Evolutionary conservation across 2,888 invertebrate species (phyloP), one percentile per base, ranked within the genome.

Genomic region (Nebria brevicollis): DNA sequence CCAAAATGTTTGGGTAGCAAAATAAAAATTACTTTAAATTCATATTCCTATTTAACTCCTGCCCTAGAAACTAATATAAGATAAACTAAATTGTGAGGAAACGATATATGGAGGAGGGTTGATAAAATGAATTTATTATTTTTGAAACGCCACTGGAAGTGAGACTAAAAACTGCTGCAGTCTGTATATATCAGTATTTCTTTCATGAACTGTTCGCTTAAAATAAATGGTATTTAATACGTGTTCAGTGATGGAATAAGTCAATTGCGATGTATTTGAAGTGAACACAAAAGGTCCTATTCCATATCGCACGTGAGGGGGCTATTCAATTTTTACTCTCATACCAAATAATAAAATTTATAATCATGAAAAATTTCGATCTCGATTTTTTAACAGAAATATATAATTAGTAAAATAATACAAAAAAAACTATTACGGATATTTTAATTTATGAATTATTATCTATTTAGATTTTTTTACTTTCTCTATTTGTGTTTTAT

Each of bases 201-300:
- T 70, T 70, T 13, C 70, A 70, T 70, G 70, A 26, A 70, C 70
- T 25, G 7, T 70, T 74, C 79, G 79, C 74, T 66, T 54, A 75
- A 66, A 79, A 79, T 79, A 79, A 79, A 79, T 79, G 79, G 79
- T 79, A 74, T 79, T 79, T 79, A 79, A 79, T 79, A 79, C 79
- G 79, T 79, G 79, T 79, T 79, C 79, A 79, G 79, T 54, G 74
- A 42, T 73, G 74, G 66, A 79, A 79, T 79, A 66, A 65, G 68
- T 74, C 73, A 72, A 72, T 66, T 41, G 34, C 42, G 20, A 78
- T 78, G 66, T 72, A 74, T 25, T 66, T 73, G 73, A 20, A 54
- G 54, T 54, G 54, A 54, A 13, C 54, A 54, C 54, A 54, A 54
- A 54, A 54, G 13, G 4, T 11, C 54, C 8, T 13, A 54, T 54